Conservation (phyloP, 2,888 invertebrate species). For the Yponomeuta cagnagella region DNA sequence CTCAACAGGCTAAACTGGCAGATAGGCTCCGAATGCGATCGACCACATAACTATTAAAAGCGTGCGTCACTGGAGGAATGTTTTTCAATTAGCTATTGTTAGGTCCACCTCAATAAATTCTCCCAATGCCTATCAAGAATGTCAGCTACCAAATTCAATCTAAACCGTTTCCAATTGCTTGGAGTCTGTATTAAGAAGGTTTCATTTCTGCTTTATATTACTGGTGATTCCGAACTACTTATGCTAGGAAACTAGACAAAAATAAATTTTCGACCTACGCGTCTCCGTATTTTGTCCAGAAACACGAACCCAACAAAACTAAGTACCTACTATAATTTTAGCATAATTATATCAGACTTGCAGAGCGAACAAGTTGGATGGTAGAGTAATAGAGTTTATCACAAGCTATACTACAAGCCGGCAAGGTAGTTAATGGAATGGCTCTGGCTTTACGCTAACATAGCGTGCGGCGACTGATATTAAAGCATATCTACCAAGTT, state of each 20-base stretch:
- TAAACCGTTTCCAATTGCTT: neutral
- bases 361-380: neutral
- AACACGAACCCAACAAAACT: too few relatives aligned
- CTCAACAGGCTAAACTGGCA: slow-evolving; percentile 7
- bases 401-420: neutral
- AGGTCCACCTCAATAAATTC: slow-evolving; percentile 10
- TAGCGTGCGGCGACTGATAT: neutral
- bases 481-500: slow-evolving; percentile 4
- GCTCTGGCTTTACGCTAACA: neutral
- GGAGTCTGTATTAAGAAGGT: neutral
- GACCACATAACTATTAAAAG: slow-evolving; percentile 32
- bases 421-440: neutral
- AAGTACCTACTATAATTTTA: too few relatives aligned
- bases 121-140: neutral
- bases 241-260: too few relatives aligned
- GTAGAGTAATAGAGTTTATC: neutral
- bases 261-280: too few relatives aligned
- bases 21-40: neutral
- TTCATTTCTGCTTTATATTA: too few relatives aligned
- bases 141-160: neutral
- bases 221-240: too few relatives aligned
- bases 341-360: too few relatives aligned
- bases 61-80: slow-evolving; percentile 30
- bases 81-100: slow-evolving; percentile 16
- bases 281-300: too few relatives aligned